A percentile compares a stretch with the other conserved stretches of the same genome.
phyloP scores from a whole-genome alignment of 1,140 invertebrate genomes.

The Tetragonula clypearis region DNA sequence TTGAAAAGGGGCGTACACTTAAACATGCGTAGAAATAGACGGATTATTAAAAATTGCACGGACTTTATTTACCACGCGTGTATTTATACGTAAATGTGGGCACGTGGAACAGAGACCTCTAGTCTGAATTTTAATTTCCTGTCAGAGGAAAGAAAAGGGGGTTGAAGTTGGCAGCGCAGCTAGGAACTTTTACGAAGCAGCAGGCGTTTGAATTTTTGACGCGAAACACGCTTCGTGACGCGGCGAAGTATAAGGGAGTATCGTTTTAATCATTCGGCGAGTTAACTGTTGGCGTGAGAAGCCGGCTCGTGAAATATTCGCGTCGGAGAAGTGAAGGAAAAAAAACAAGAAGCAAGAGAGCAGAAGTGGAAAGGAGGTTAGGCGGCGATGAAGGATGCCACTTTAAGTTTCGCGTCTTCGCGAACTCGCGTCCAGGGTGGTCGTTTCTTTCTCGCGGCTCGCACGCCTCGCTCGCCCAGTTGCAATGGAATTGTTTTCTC shows the following conservation, averaged over 20 bases:
- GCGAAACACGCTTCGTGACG: background rate
- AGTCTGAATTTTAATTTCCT: conserved; percentile 32
- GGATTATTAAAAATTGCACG: too few species aligned
- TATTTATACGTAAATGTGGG: too few species aligned
- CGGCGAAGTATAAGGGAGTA: background rate
- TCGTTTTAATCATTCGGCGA: conserved; percentile 8
- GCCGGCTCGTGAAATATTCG: background rate
- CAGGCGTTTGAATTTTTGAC: background rate
- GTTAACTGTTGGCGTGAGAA: background rate
- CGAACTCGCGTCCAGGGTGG: background rate
- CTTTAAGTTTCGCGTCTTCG: background rate
- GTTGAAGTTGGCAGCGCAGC: background rate
- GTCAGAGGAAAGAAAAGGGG: background rate
- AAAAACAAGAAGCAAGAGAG: background rate
- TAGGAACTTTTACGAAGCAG: background rate
- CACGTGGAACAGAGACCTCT: too few species aligned
- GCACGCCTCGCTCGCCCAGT: background rate
- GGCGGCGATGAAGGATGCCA: background rate
- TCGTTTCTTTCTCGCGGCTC: background rate
- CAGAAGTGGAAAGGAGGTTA: background rate
- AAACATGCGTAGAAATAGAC: too few species aligned
- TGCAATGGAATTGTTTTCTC: background rate
- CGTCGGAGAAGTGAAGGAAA: too few species aligned
- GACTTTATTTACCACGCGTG: too few species aligned
- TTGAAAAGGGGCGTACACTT: too few species aligned